Evolutionary conservation across 2,113 vertebrate species (phyloP), one percentile per base, ranked within the genome.

Genomic region (Parus major): DNA sequence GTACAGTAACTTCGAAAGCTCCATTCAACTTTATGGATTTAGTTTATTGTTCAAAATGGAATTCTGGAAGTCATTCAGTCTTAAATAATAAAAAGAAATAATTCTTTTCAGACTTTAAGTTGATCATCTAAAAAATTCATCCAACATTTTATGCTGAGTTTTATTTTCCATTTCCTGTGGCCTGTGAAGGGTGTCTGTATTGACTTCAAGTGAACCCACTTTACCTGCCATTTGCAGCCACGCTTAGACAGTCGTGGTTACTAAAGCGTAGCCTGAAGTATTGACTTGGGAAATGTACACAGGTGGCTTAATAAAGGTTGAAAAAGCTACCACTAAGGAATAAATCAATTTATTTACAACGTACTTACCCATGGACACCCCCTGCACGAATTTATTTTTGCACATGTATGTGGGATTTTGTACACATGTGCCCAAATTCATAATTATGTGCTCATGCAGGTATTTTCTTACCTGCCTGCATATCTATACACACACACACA

Each of bases 211-310:
- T 46, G 35, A 88, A 39, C 19, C 47, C 23, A 11, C 42, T 82
- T 82, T 8, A 21, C 11, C 22, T 20, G 41, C 4, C 22, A 12
- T 70, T 82, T 75, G 22, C 61, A 84, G 50, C 14, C 46, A 10
- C 0, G 0, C 22, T 53, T 29, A 49, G 36, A 29, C 6, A 53
- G 28, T 2, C 61, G 65, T 8, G 52, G 23, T 46, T 33, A 28
- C 12, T 57, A 31, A 66, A 53, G 12, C 6, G 3, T 24, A 42
- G 10, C 49, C 65, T 91, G 47, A 75, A 50, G 12, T 68, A 3
- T 23, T 24, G 29, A 11, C 64, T 46, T 47, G 65, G 31, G 25
- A 80, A 86, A 72, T 52, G 44, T 42, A 14, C 31, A 35, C 16
- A 70, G 35, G 56, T 33, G 21, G 77, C 35, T 20, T 15, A 33